These are phyloP conservation scores for Vombatus ursinus DNA, from an alignment of 2,113 vertebrate genomes.

Conservation along the genomic window DNA sequence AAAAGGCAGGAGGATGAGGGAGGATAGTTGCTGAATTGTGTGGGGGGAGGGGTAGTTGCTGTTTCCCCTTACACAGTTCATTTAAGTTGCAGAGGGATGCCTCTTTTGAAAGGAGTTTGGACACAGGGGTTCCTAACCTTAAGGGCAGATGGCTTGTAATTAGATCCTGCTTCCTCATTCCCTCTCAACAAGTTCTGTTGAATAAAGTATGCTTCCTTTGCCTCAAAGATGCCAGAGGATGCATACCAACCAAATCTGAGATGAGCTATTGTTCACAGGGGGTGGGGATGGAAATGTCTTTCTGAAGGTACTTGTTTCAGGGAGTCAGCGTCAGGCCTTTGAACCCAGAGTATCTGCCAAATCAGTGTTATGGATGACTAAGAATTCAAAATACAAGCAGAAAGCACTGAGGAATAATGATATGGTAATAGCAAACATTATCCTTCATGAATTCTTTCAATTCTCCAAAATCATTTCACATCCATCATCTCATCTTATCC, in stretches of 20 bases:
- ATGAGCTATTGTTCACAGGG: background rate
- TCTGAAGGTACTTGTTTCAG: background rate
- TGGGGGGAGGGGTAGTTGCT: background rate
- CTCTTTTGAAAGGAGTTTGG: background rate
- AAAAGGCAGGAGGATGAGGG: background rate
- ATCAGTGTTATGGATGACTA: background rate
- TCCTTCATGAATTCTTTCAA: background rate
- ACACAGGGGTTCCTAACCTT: background rate
- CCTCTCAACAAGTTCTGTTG: background rate
- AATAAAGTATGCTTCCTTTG: background rate
- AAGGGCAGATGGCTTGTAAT: background rate
- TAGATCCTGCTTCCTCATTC: background rate
- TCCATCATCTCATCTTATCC: background rate
- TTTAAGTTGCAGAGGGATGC: background rate
- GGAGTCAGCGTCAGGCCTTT: background rate
- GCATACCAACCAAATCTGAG: background rate
- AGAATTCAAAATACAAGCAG: background rate
- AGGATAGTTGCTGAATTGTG: background rate
- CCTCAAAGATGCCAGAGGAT: background rate
- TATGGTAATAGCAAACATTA: background rate
- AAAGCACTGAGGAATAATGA: background rate
- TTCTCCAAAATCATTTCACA: background rate
- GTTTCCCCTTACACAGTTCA: background rate
- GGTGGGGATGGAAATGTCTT: background rate
- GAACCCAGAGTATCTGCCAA: background rate